These are phyloP conservation scores for Deilephila elpenor DNA, from an alignment of 2,888 invertebrate genomes.

Conservation along the genomic window DNA sequence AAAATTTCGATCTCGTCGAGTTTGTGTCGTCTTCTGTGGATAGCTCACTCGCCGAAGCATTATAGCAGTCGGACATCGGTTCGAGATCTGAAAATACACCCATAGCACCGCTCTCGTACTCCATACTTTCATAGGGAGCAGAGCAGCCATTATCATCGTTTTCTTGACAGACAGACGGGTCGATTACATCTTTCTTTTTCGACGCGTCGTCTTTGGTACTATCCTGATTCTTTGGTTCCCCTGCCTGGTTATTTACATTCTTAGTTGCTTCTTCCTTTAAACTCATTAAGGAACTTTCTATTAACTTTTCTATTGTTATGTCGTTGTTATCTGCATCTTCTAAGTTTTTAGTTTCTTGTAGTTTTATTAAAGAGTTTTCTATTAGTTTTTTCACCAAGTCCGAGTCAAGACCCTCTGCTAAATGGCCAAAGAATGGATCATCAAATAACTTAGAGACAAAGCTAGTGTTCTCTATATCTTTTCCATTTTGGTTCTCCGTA, in stretches of 20 bases:
- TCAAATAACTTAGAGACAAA: constrained; percentile 86
- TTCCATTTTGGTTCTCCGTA: constrained; percentile 44
- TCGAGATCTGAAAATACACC: constrained; percentile 82
- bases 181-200: constrained; percentile 53
- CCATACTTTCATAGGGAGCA: constrained; percentile 90
- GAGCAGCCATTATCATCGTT: constrained; percentile 86
- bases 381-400: constrained; percentile 86
- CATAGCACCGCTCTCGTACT: constrained; percentile 86
- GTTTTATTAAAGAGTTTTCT: constrained; percentile 87
- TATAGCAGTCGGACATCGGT: constrained; percentile 89
- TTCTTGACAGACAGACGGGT: constrained; percentile 60
- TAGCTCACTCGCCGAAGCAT: constrained; percentile 87
- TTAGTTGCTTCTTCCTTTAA: constrained; percentile 67
- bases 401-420: constrained; percentile 86
- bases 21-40: constrained; percentile 87
- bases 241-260: constrained; percentile 33
- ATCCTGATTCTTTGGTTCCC: constrained; percentile 56
- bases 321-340: constrained; percentile 76
- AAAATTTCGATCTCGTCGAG: constrained; percentile 88
- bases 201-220: constrained; percentile 52
- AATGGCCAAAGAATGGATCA: constrained; percentile 86
- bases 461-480: constrained; percentile 65
- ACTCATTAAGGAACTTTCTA: constrained; percentile 76
- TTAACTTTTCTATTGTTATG: constrained; percentile 80
- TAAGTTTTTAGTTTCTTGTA: constrained; percentile 79